Conservation (phyloP, 2,113 vertebrate genomes). For the Hippolais icterina region DNA sequence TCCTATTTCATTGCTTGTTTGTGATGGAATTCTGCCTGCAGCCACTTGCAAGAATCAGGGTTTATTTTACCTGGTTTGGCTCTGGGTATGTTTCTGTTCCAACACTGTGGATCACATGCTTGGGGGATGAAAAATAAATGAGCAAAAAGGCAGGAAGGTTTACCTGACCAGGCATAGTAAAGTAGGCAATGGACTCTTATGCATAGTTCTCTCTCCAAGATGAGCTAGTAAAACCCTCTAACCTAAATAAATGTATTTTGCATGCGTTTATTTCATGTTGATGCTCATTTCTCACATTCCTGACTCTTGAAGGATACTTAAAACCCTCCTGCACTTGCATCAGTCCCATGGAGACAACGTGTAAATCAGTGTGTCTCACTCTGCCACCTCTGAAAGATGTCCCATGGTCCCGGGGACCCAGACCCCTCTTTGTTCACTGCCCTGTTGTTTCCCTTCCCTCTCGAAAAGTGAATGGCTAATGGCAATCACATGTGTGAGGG, state of each 20-base stretch:
- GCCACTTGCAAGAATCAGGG: background rate
- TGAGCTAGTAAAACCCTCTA: background rate
- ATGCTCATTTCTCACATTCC: background rate
- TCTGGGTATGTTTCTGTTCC: background rate
- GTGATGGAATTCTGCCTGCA: background rate
- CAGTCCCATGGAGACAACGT: background rate
- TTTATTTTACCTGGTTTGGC: background rate
- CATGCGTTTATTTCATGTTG: background rate
- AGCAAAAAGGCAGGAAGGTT: background rate
- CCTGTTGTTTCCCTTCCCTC: background rate
- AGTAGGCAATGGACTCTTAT: background rate
- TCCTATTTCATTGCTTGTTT: background rate
- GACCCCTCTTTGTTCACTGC: background rate
- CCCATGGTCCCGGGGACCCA: rapidly evolving
- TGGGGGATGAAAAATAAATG: background rate
- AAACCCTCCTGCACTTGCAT: background rate
- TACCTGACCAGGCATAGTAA: background rate
- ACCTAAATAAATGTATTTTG: background rate
- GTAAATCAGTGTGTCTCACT: background rate
- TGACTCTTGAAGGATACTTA: background rate
- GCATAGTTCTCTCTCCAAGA: background rate
- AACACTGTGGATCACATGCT: background rate
- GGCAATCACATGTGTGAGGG: background rate
- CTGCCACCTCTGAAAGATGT: background rate
- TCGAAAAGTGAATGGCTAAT: background rate